Evolutionary conservation across 2,797 vertebrate genomes (phyloP), one percentile per base, ranked within the genome.

Genomic region (Tangara arthus): DNA sequence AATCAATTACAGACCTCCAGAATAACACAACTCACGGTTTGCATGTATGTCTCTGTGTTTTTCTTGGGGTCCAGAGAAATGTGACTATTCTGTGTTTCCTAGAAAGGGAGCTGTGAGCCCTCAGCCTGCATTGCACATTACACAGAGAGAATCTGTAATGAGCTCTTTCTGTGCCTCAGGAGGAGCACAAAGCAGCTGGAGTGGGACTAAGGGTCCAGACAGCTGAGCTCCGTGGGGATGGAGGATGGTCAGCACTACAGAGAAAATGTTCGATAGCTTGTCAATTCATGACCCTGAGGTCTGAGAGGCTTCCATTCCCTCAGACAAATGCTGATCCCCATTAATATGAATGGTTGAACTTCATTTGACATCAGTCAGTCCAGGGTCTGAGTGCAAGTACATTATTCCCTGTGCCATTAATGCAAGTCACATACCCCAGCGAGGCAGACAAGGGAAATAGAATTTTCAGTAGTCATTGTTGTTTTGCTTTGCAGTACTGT

Each of bases 341-440:
- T 97, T 97, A 95, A 96, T 93, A 89, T 96, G 91, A 95, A 93
- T 91, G 87, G 87, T 24, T 96, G 94, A 97, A 95, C 96, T 96
- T 92, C 87, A 28, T 75, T 91, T 96, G 92, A 97, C 95, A 96
- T 95, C 84, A 96, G 87, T 87, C 87, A 83, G 75, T 94, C 79
- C 87, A 57, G 68, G 34, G 6, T 44, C 85, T 92, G 65, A 91
- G 93, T 52, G 57, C 82, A 88, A 94, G 89, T 81, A 78, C 55
- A 69, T 96, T 96, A 94, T 87, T 94, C 61, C 63, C 76, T 0
- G 0, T 81, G 84, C 64, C 55, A 56, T 96, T 87, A 95, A 87
- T 81, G 84, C 87, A 63, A 80, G 91, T 94, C 91, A 85, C 79
- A 92, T 60, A 82, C 9, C 24, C 44, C 15, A 41, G 81, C 53